These are phyloP conservation scores for Palythoa heliodiscus DNA, from an alignment of 92 coral and sea anemone species.

Conservation along the genomic window DNA sequence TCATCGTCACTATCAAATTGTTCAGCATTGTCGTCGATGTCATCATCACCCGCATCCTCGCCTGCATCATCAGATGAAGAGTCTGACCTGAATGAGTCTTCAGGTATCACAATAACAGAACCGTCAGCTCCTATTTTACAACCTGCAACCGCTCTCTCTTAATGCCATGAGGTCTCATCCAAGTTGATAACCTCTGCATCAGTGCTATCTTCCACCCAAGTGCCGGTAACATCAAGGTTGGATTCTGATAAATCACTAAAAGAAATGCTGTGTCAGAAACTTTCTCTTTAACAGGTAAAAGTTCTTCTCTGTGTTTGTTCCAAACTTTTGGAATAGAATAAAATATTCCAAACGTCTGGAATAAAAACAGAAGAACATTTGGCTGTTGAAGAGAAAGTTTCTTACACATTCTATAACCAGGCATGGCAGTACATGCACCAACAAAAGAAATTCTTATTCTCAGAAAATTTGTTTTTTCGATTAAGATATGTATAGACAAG, in stretches of 20 bases:
- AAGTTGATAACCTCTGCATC: background rate
- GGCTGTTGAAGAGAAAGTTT: too few species aligned
- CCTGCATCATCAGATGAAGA: conserved; percentile 5
- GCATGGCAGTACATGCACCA: too few species aligned
- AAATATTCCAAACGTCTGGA: too few species aligned
- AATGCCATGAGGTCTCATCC: background rate
- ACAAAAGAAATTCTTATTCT: too few species aligned
- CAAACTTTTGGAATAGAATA: too few species aligned
- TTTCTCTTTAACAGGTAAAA: too few species aligned
- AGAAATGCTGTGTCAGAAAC: too few species aligned
- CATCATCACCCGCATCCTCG: background rate
- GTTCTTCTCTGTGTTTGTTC: too few species aligned
- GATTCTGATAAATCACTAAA: conserved; percentile 1
- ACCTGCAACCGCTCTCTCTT: background rate
- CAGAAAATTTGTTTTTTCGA: background rate
- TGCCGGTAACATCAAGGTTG: conserved; percentile 14
- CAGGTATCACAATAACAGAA: conserved; percentile 17
- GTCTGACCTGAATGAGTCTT: conserved; percentile 22
- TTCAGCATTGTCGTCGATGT: background rate
- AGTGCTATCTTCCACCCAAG: conserved; percentile 14
- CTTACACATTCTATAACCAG: too few species aligned
- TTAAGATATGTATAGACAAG: background rate
- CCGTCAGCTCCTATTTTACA: conserved; percentile 4
- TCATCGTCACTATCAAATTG: background rate
- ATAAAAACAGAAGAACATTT: too few species aligned